Conservation (phyloP, 1,140 invertebrate genomes). For the Triops longicaudatus region DNA sequence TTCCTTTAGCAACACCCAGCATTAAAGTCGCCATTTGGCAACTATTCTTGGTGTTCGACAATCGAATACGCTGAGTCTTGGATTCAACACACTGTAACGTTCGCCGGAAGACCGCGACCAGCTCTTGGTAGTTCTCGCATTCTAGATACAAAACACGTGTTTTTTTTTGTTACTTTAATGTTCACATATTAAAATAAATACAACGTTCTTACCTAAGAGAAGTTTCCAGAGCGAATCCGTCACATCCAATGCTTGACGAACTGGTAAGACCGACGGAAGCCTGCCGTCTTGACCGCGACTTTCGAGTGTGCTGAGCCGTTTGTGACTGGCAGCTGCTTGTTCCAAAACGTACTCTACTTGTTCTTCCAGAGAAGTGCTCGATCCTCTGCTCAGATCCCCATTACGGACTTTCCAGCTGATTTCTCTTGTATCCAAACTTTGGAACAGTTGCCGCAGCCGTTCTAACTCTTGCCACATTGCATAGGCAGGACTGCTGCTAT, state of each 20-base stretch:
- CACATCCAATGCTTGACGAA: slow-evolving; percentile 16
- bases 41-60: neutral
- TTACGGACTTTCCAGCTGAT: neutral
- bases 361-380: neutral
- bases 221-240: slow-evolving; percentile 23
- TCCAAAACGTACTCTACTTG: neutral
- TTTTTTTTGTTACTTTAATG: no score
- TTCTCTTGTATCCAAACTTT: neutral
- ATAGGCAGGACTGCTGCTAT: slow-evolving; percentile 19
- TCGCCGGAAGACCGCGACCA: neutral
- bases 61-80: neutral
- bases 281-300: neutral
- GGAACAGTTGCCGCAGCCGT: neutral
- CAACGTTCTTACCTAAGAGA: slow-evolving; percentile 18
- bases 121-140: slow-evolving; percentile 17
- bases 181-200: no score
- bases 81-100: slow-evolving; percentile 4
- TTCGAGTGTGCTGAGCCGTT: neutral
- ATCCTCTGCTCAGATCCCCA: neutral
- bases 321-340: slow-evolving; percentile 16
- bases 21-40: neutral
- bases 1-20: slow-evolving; percentile 26
- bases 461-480: slow-evolving; percentile 20
- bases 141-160: neutral
- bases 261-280: neutral